Conservation (phyloP, 2,797 vertebrate species). For the Bucorvus abyssinicus region DNA sequence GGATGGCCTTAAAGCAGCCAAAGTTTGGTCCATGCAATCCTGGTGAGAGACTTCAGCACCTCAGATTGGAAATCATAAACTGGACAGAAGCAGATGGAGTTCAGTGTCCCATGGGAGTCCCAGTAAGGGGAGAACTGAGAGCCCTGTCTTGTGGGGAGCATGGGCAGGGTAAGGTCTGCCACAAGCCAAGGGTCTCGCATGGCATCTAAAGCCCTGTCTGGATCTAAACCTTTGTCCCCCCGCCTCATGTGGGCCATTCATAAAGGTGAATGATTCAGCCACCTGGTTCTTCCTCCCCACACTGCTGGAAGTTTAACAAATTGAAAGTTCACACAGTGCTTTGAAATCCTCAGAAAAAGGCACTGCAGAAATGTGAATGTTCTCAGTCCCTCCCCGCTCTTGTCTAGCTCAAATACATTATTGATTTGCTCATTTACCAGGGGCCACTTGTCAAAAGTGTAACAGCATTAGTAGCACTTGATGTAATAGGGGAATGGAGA, state of each 20-base stretch:
- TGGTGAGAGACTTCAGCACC: not conserved
- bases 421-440: constrained; percentile 57
- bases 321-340: not conserved
- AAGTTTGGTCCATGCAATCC: not conserved
- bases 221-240: not conserved
- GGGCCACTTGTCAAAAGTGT: constrained; percentile 63
- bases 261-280: not conserved
- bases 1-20: not conserved
- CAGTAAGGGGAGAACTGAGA: not conserved
- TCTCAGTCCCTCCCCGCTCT: not conserved
- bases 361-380: constrained; percentile 24
- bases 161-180: not conserved
- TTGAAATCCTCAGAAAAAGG: not conserved
- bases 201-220: not conserved
- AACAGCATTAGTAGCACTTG: constrained; percentile 57
- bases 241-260: not conserved
- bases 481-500: constrained; percentile 57
- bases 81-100: not conserved
- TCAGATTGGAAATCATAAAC: not conserved
- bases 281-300: not conserved
- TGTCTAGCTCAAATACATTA: constrained; percentile 28
- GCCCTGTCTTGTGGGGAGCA: not conserved
- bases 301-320: not conserved
- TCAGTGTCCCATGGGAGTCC: not conserved
- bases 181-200: not conserved